Conservation (phyloP, 53 echinoderm and acorn worm species). For the Mesocentrotus franciscanus region DNA sequence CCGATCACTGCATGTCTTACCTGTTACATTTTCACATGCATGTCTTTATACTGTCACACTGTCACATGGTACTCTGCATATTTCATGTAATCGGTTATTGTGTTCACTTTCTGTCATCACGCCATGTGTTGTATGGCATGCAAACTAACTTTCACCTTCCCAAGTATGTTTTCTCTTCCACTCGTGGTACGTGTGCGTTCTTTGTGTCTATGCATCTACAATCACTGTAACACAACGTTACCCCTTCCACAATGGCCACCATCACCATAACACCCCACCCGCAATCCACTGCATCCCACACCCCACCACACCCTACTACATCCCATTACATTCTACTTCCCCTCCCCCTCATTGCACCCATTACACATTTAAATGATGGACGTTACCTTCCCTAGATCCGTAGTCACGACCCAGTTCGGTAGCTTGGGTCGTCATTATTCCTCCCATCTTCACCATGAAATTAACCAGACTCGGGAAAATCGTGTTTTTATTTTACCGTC, state of each 20-base stretch:
- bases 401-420: constrained; percentile 19
- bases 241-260: background rate
- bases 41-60: no score
- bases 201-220: background rate
- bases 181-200: background rate
- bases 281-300: background rate
- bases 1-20: no score
- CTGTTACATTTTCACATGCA: no score
- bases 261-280: background rate
- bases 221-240: background rate
- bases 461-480: constrained; percentile 65
- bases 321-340: background rate
- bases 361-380: no score
- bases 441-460: constrained; percentile 23
- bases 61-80: background rate
- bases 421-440: constrained; percentile 48
- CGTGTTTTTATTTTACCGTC: constrained; percentile 66
- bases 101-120: background rate
- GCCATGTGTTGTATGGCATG: background rate
- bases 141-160: background rate
- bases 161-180: background rate
- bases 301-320: background rate
- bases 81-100: background rate
- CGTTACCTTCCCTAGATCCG: background rate
- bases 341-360: background rate